Evolutionary conservation across 2,797 vertebrate species (phyloP).

Genomic region (Melanogrammus aeglefinus): DNA sequence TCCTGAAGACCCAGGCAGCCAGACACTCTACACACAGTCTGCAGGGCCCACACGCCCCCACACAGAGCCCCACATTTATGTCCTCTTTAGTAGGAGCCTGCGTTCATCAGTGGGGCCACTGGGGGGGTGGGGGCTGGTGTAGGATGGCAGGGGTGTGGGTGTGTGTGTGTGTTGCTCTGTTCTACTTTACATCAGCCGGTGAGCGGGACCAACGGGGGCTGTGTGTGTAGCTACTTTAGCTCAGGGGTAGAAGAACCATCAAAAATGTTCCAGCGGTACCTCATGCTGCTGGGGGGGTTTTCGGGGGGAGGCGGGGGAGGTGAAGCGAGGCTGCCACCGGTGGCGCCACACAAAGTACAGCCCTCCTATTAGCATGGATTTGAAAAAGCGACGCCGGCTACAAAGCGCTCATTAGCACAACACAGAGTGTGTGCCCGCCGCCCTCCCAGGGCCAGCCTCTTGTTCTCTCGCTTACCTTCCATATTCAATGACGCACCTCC

Average conservation of each 20-base stretch:
- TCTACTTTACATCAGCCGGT: conserved; percentile 25
- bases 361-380: conserved; percentile 73
- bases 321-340: conserved; percentile 47
- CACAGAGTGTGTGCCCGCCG: conserved; percentile 61
- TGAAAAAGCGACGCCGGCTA: conserved; percentile 66
- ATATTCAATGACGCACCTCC: conserved; percentile 62
- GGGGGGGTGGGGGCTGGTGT: conserved; percentile 36
- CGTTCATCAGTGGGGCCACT: conserved; percentile 61
- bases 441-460: conserved; percentile 62
- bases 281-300: conserved; percentile 54
- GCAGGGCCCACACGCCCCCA: conserved; percentile 55
- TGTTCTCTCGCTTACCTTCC: conserved; percentile 64
- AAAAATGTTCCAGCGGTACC: conserved; percentile 52
- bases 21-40: conserved; percentile 34
- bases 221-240: conserved; percentile 22
- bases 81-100: conserved; percentile 47
- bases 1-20: background rate
- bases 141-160: conserved; percentile 26
- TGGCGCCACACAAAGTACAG: conserved; percentile 64
- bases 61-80: conserved; percentile 61
- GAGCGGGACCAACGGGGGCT: conserved; percentile 27
- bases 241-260: conserved; percentile 44
- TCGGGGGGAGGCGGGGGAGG: conserved; percentile 14
- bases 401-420: conserved; percentile 80
- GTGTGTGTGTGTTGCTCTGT: background rate